Evolutionary conservation across 2,113 vertebrate species (phyloP), one percentile per base, ranked within the genome.

Genomic region (Tetrao urogallus): DNA sequence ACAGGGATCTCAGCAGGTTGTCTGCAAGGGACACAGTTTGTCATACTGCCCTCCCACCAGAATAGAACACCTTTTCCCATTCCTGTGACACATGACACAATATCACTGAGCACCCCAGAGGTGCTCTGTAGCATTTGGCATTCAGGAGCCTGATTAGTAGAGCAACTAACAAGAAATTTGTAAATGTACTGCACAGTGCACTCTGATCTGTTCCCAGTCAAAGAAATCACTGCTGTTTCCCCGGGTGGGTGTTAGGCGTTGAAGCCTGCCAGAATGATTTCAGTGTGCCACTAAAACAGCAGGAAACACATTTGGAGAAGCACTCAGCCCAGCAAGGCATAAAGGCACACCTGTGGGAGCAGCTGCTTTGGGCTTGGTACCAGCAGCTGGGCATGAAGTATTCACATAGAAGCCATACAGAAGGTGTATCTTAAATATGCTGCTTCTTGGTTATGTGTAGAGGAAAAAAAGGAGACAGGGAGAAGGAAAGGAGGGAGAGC

Each of bases 31-130:
- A 12, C 28, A 47, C 42, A 20, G 63, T 18, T 42, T 2, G 1
- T 16, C 36, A 34, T 1, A 0, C 47, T n/a, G 21, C 27, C 43
- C 45, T 89, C 20, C 32, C 21, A 10, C 8, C 12, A 3, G 18
- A n/a, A 28, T 4, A 3, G 54, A 64, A 24, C 4, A 72, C n/a
- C 8, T 86, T 65, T 76, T 50, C 30, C 27, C 32, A 4, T 40
- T 78, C 38, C 65, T 38, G 40, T 48, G 30, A 21, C 4, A 11
- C 12, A 2, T 0, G 0, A 1, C 3, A 28, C 8, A 21, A 27
- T 75, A 82, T 43, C 73, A 36, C 24, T 5, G 32, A 11, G 38
- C 43, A 36, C 38, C 40, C 12, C 6, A 8, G 30, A 21, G 14
- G 15, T 38, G 34, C 11, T n/a, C 27, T 67, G 83, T 38, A 36